Percentiles rank a stretch among this genome's conserved stretches.
phyloP scores from a whole-genome alignment of 2,797 vertebrate genomes.

The Sebastes matsubarae region DNA sequence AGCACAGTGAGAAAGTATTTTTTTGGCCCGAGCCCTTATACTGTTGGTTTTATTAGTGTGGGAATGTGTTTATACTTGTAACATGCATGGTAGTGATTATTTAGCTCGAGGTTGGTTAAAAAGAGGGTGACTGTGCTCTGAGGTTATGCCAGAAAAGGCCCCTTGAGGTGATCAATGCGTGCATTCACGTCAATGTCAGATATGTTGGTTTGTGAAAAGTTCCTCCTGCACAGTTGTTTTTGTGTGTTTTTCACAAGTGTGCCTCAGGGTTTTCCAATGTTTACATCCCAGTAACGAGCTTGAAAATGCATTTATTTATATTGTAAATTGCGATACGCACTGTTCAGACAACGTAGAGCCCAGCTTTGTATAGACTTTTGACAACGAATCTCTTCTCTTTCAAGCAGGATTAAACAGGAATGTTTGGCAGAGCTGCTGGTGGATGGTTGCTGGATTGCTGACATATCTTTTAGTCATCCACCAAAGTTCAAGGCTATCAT shows the following conservation, averaged over 20 bases:
- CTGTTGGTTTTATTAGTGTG: slow-evolving; percentile 20
- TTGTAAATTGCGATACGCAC: not conserved
- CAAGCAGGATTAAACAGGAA: slow-evolving; percentile 70
- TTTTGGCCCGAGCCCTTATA: slow-evolving; percentile 17
- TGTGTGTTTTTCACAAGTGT: not conserved
- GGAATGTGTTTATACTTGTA: slow-evolving; percentile 27
- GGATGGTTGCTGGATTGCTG: slow-evolving; percentile 51
- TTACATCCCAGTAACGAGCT: not conserved
- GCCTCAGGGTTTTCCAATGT: not conserved
- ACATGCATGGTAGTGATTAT: not conserved
- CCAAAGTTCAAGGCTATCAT: slow-evolving; percentile 64
- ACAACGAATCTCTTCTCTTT: slow-evolving; percentile 39
- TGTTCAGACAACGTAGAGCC: slow-evolving; percentile 2
- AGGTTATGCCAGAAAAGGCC: slow-evolving; percentile 13
- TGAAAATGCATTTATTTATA: not conserved
- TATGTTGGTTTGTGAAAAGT: not conserved
- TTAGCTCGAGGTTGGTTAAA: slow-evolving; percentile 1
- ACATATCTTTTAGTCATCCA: slow-evolving; percentile 50
- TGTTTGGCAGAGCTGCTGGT: slow-evolving; percentile 64
- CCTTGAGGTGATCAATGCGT: not conserved
- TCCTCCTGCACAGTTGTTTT: not conserved
- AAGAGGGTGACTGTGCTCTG: slow-evolving; percentile 6
- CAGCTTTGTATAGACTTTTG: slow-evolving; percentile 36
- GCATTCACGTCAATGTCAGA: slow-evolving; percentile 14
- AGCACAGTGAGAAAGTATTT: slow-evolving; percentile 22